phyloP scores from a whole-genome alignment of 2,113 vertebrate species.

The Fulica atra region DNA sequence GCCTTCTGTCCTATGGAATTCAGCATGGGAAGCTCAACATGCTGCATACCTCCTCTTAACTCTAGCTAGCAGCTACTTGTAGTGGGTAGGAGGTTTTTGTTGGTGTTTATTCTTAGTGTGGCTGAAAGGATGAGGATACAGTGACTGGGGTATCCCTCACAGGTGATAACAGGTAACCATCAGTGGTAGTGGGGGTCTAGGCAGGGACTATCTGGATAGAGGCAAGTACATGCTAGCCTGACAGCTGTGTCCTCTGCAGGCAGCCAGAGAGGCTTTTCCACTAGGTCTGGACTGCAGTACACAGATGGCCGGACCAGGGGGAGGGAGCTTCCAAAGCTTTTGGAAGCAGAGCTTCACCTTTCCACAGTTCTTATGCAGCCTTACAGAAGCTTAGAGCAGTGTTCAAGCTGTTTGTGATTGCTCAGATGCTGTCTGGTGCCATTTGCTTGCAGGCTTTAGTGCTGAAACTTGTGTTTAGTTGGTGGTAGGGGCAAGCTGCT shows the following conservation, averaged over 20 bases:
- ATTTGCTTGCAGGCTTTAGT: not conserved
- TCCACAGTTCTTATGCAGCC: not conserved
- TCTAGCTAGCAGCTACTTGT: not conserved
- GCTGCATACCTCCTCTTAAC: not conserved
- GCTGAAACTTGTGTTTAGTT: not conserved
- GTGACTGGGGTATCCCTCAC: not conserved
- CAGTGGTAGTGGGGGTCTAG: not conserved
- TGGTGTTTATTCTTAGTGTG: not conserved
- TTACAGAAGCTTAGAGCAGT: not conserved
- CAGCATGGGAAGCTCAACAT: not conserved
- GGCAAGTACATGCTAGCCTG: not conserved
- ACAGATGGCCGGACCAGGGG: not conserved
- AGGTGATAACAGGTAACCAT: not conserved
- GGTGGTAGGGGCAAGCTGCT: not conserved
- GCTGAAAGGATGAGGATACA: not conserved
- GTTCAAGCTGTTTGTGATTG: not conserved
- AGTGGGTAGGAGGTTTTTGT: not conserved
- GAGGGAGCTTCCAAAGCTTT: not conserved
- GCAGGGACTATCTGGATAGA: not conserved
- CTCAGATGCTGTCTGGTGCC: not conserved
- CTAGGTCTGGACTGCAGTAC: not conserved
- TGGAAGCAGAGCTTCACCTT: not conserved
- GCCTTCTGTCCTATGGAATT: not conserved
- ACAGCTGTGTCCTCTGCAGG: not conserved
- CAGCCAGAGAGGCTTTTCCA: not conserved